Conservation (phyloP, 2,888 invertebrate species). For the Neuroscelio doddi region DNA sequence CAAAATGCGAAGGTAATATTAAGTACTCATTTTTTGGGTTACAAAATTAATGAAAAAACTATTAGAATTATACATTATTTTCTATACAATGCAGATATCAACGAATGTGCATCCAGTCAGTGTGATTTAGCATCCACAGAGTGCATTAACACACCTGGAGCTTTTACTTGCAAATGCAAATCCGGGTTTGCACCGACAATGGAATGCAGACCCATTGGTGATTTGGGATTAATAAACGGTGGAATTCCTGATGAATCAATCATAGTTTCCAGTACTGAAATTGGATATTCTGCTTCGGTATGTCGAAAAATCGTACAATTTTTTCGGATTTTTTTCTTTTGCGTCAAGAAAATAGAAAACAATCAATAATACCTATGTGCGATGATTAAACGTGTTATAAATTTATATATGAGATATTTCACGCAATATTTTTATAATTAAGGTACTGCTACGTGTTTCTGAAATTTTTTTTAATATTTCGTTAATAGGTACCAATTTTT, state of each 20-base stretch:
- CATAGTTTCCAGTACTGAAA: constrained; percentile 86
- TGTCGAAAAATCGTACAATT: constrained; percentile 57
- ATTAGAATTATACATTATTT: too few relatives aligned
- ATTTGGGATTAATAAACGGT: constrained; percentile 89
- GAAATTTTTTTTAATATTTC: too few relatives aligned
- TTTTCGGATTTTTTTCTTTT: background rate
- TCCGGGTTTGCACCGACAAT: constrained; percentile 87
- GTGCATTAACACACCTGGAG: constrained; percentile 90
- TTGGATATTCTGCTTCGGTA: constrained; percentile 87
- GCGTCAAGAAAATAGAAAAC: too few relatives aligned
- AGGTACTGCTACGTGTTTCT: too few relatives aligned
- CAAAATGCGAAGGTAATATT: too few relatives aligned
- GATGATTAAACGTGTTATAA: too few relatives aligned
- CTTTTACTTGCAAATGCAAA: constrained; percentile 91
- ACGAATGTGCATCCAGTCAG: constrained; percentile 91
- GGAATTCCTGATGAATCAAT: constrained; percentile 94
- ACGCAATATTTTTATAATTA: too few relatives aligned
- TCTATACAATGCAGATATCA: constrained; percentile 79
- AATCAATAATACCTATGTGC: too few relatives aligned
- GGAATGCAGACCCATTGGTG: constrained; percentile 92
- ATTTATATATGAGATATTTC: too few relatives aligned
- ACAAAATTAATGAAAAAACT: too few relatives aligned
- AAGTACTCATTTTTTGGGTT: too few relatives aligned
- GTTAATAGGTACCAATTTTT: too few relatives aligned
- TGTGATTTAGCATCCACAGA: constrained; percentile 93